A percentile compares a stretch with the other conserved stretches of the same genome.
Conservation (phyloP, 2,888 invertebrate species). For the Zhuqinia jingwanae region DNA sequence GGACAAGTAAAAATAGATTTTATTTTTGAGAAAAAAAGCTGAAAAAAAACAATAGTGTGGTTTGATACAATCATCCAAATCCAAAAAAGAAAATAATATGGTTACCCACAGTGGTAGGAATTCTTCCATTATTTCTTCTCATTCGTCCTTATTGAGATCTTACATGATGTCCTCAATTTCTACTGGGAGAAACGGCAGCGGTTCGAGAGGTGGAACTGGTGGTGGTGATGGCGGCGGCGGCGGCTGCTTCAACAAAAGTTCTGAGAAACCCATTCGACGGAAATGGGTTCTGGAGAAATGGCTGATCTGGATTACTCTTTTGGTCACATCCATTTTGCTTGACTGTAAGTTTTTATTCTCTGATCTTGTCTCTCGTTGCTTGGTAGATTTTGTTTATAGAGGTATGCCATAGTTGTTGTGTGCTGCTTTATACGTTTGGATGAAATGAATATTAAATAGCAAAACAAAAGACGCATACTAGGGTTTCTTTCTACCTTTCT, state of each 20-base stretch:
- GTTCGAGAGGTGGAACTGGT: not conserved
- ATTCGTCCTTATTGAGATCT: not conserved
- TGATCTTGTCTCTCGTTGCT: too few species aligned
- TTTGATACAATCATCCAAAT: not conserved
- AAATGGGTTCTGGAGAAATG: slow-evolving; percentile 64
- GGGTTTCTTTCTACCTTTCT: too few species aligned
- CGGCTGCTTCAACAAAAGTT: not conserved
- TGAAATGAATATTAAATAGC: too few species aligned
- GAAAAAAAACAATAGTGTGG: not conserved
- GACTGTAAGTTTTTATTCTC: slow-evolving; percentile 59
- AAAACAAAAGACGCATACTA: too few species aligned
- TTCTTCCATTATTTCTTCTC: not conserved
- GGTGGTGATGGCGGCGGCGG: not conserved
- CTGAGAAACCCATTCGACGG: slow-evolving; percentile 49
- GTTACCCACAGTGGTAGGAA: not conserved
- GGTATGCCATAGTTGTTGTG: too few species aligned
- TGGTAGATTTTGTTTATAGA: too few species aligned
- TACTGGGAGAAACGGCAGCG: not conserved
- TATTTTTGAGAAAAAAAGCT: not conserved
- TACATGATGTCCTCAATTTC: slow-evolving; percentile 13
- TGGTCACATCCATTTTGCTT: slow-evolving; percentile 64
- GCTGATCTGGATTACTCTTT: slow-evolving; percentile 61
- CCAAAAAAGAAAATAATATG: not conserved
- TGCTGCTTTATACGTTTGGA: too few species aligned
- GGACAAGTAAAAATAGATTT: too few species aligned